Percentiles rank a stretch among this genome's conserved stretches.
phyloP scores from a whole-genome alignment of 2,113 vertebrate genomes.

The Pseudopodoces humilis region DNA sequence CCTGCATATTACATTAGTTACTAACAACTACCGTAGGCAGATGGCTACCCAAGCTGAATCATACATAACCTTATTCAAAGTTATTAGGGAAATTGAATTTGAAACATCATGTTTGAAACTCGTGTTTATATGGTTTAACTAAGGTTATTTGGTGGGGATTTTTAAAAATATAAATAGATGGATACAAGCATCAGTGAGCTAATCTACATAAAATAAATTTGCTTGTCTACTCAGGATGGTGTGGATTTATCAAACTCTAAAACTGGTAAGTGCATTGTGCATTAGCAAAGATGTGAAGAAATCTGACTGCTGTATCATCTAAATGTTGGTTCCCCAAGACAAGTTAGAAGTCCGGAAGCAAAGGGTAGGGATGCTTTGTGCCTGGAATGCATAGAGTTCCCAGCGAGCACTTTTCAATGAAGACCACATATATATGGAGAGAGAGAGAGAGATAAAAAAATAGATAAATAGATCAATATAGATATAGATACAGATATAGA shows the following conservation, averaged over 20 bases:
- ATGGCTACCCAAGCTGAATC: neutral
- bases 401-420: neutral
- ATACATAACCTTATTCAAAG: neutral
- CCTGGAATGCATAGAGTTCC: neutral
- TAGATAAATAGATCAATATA: no score
- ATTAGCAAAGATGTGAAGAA: neutral
- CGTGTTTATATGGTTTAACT: neutral
- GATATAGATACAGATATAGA: neutral
- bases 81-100: neutral
- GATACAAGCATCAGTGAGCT: neutral
- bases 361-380: neutral
- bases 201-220: neutral
- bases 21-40: neutral
- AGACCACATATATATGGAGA: neutral
- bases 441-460: no score
- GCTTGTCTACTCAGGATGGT: neutral
- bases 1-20: neutral
- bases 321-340: neutral
- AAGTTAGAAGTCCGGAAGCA: neutral
- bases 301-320: neutral
- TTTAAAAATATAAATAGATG: neutral
- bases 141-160: neutral
- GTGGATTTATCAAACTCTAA: neutral
- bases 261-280: neutral
- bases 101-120: neutral